Conservation (phyloP, 2,888 invertebrate species). For the Sminthurinus aureus region DNA sequence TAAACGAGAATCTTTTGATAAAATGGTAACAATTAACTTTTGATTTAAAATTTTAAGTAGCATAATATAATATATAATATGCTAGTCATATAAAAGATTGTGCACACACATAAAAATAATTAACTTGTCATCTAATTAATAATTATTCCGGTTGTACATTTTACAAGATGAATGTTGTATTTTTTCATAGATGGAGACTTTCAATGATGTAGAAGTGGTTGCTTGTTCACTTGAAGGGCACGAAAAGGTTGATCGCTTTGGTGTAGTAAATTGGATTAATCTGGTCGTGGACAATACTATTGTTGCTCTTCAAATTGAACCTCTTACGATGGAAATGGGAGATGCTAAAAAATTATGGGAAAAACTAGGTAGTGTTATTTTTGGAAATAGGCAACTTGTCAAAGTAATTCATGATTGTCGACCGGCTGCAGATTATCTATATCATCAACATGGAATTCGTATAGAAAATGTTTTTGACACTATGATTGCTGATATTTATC, state of each 20-base stretch:
- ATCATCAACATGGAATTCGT: slow-evolving; percentile 69
- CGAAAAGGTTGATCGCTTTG: slow-evolving; percentile 61
- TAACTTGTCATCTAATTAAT: no score
- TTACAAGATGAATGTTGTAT: not conserved
- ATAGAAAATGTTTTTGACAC: slow-evolving; percentile 71
- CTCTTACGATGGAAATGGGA: slow-evolving; percentile 59
- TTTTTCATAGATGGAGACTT: not conserved
- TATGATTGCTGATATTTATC: slow-evolving; percentile 62
- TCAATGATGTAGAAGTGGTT: not conserved
- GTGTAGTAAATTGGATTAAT: slow-evolving; percentile 62
- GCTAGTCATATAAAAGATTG: not conserved
- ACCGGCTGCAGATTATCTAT: slow-evolving; percentile 69
- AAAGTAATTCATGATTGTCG: slow-evolving; percentile 72
- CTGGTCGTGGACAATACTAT: slow-evolving; percentile 61
- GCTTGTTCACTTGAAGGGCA: slow-evolving; percentile 61
- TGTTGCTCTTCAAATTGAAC: slow-evolving; percentile 62
- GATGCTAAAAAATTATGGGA: slow-evolving; percentile 66
- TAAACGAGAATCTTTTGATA: not conserved
- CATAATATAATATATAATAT: not conserved
- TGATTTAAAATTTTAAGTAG: not conserved
- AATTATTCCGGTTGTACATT: not conserved
- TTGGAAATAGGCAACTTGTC: slow-evolving; percentile 64
- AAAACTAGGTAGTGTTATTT: slow-evolving; percentile 63
- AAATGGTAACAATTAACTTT: not conserved
- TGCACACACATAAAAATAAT: not conserved